These are phyloP conservation scores for Sceloporus tristichus DNA, from an alignment of 2,113 vertebrate species.

Conservation along the genomic window DNA sequence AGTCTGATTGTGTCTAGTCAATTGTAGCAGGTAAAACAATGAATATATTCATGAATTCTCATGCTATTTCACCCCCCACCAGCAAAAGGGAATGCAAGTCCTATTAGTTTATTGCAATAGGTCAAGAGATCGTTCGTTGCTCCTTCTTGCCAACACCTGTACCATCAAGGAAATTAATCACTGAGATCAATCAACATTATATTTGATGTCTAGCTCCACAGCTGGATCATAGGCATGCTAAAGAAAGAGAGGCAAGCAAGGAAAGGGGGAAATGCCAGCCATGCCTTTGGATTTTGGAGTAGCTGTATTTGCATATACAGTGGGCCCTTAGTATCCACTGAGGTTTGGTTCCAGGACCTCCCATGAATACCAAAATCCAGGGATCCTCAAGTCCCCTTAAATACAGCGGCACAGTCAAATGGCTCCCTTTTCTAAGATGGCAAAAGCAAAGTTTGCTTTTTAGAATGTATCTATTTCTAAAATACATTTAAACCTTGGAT, in stretches of 20 bases:
- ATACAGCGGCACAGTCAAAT: too few relatives aligned
- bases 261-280: slow-evolving; percentile 6
- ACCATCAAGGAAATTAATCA: slow-evolving; percentile 73
- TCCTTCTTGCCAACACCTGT: slow-evolving; percentile 68
- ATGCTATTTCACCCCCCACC: not conserved
- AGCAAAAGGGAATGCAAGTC: slow-evolving; percentile 57
- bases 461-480: too few relatives aligned
- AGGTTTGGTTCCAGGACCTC: too few relatives aligned
- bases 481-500: too few relatives aligned
- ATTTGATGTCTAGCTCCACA: slow-evolving; percentile 64
- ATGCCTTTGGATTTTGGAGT: not conserved
- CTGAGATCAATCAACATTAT: slow-evolving; percentile 67
- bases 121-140: slow-evolving; percentile 67
- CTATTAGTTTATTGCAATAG: slow-evolving; percentile 76
- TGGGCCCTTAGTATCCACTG: too few relatives aligned
- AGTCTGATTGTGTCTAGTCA: slow-evolving; percentile 72
- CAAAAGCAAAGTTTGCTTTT: too few relatives aligned
- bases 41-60: slow-evolving; percentile 77
- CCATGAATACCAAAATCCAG: too few relatives aligned
- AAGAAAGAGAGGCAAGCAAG: not conserved
- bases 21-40: slow-evolving; percentile 69
- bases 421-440: too few relatives aligned
- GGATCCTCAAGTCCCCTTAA: too few relatives aligned
- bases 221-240: not conserved
- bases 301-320: too few relatives aligned